These are phyloP conservation scores for Anastrepha ludens DNA, from an alignment of 1,140 invertebrate species.

Conservation along the genomic window DNA sequence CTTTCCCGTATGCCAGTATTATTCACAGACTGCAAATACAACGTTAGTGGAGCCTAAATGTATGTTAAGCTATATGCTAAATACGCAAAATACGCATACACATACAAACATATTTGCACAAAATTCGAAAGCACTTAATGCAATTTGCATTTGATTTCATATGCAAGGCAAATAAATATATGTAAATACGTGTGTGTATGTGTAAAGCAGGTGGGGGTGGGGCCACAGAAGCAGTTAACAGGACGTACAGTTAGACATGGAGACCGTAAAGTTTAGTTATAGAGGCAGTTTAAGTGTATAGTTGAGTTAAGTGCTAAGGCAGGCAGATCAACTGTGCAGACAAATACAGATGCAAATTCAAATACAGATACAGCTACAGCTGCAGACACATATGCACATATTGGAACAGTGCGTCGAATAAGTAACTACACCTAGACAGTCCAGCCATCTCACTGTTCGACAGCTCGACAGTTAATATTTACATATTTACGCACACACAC, in stretches of 20 bases:
- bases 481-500: no score
- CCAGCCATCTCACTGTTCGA: neutral
- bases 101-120: neutral
- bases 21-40: neutral
- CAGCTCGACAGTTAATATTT: neutral
- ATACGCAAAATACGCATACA: neutral
- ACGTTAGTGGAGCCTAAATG: conserved; percentile 28
- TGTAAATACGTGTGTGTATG: neutral
- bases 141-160: conserved; percentile 53
- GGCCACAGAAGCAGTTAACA: neutral
- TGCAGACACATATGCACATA: neutral
- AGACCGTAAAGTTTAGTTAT: conserved; percentile 27
- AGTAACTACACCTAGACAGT: no score
- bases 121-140: conserved; percentile 52
- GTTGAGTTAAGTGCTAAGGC: conserved; percentile 36
- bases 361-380: neutral
- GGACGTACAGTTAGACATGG: neutral
- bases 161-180: conserved; percentile 34
- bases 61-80: conserved; percentile 32
- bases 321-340: conserved; percentile 14
- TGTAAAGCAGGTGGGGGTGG: neutral
- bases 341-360: neutral
- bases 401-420: no score
- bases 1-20: neutral
- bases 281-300: conserved; percentile 14